Percentiles rank a stretch among this genome's conserved stretches.
phyloP scores from a whole-genome alignment of 2,113 vertebrate species.

The Melanotaenia duboulayi region DNA sequence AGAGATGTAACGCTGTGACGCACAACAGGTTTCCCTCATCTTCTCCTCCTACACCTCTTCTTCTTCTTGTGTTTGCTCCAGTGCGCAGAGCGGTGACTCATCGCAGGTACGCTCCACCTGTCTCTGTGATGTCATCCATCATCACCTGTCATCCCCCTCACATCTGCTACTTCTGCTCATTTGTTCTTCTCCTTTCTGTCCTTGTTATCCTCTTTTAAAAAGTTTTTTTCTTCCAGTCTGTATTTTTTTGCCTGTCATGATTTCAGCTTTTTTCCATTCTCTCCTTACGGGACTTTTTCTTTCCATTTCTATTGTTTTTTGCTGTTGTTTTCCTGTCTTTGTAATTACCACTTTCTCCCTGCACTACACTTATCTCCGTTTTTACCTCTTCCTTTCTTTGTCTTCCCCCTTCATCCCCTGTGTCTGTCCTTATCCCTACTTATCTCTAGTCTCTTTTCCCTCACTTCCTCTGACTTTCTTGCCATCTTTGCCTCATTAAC shows the following conservation, averaged over 20 bases:
- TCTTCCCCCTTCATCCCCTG: background rate
- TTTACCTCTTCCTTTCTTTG: background rate
- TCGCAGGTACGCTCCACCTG: conserved; percentile 34
- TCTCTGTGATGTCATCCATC: conserved; percentile 38
- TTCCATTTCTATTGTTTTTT: too few species aligned
- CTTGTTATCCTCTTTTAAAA: too few species aligned
- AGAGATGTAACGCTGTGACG: conserved; percentile 22
- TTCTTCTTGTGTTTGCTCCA: background rate
- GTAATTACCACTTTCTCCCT: too few species aligned
- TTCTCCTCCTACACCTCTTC: background rate
- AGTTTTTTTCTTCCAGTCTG: too few species aligned
- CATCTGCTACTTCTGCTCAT: conserved; percentile 18
- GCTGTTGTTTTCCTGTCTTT: too few species aligned
- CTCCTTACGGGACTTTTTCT: background rate
- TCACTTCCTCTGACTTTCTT: too few species aligned
- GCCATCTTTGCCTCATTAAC: too few species aligned
- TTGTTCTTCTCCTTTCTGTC: background rate
- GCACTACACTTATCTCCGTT: background rate
- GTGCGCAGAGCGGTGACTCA: conserved; percentile 35
- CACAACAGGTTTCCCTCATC: conserved; percentile 24
- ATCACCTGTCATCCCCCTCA: conserved; percentile 49
- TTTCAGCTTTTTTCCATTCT: background rate
- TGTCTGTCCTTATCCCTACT: background rate
- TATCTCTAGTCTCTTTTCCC: too few species aligned
- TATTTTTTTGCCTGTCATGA: too few species aligned